Base-by-base conservation (phyloP, 2,888 invertebrate species). In the Parthenolecanium corni region DNA sequence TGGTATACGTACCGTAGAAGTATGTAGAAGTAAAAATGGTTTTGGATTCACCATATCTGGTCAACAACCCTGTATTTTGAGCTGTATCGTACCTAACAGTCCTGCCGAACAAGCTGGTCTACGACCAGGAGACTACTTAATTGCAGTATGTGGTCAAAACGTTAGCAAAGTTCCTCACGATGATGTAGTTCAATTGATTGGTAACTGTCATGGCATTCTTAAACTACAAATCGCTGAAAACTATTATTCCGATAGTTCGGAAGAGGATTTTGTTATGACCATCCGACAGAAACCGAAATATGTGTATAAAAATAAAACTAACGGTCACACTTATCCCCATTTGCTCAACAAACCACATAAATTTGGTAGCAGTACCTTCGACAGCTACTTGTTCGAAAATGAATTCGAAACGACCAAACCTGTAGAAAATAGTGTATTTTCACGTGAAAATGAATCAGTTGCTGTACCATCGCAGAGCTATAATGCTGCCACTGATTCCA, bases 41-140 rank as follows among this genome's bases (percentile, higher is more conserved):
- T 96, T 92, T 73, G 95, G 96, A n/a, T 96, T 96, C 73, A 96
- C 95, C 21, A 94, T 96, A 71, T 93, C 94, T 1, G 95, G 95
- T 2, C 94, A 96, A 73, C 86, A 92, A 71, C 95, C 96, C 0
- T 96, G 95, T 73, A 89, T 94, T 66, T 80, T 96, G 64, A 92
- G 93, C 57, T 93, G 91, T 70, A 94, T 96, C 69, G 93, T 93
- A 1, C 78, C 82, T 52, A 87, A 87, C 68, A 89, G 89, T 65
- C 93, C 94, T 2, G 95, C 95, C 0, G 93, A 93, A 71, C 80
- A 83, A 66, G 91, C 91, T 25, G 94, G 94, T 0, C 76, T 96
- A 20, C 81, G 91, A 24, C 89, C 93, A 38, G 95, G 95, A 0
- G 94, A 96, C 71, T 92, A 91, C 69, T 77, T 96, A 64, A 82